Evolutionary conservation across 92 coral and sea anemone species (phyloP).

Genomic region (Porites cylindrica): DNA sequence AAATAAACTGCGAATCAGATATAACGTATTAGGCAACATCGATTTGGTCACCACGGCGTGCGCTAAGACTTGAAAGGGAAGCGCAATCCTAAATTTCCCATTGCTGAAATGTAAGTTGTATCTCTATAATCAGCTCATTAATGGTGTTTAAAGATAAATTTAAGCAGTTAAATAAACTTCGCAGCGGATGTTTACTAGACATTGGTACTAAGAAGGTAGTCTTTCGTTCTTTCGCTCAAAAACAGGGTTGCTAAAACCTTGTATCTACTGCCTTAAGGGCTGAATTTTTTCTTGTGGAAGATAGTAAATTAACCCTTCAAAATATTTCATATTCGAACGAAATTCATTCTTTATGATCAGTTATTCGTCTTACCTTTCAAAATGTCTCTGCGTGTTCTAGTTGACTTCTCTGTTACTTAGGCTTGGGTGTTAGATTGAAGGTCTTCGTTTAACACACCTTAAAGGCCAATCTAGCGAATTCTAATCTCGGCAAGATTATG

Average conservation of each 20-base stretch:
- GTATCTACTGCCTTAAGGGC: slow-evolving; percentile 28
- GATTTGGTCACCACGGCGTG: too few relatives aligned
- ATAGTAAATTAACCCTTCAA: too few relatives aligned
- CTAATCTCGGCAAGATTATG: slow-evolving; percentile 16
- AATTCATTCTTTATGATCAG: too few relatives aligned
- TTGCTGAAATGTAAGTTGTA: too few relatives aligned
- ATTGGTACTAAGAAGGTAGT: not conserved
- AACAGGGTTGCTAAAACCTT: slow-evolving; percentile 34
- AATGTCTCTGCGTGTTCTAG: too few relatives aligned
- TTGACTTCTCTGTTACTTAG: too few relatives aligned
- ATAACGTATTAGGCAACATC: not conserved
- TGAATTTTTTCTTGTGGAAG: too few relatives aligned
- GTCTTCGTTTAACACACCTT: slow-evolving; percentile 31
- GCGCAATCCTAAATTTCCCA: not conserved
- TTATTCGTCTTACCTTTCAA: slow-evolving; percentile 3
- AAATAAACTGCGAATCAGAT: not conserved
- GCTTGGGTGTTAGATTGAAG: too few relatives aligned
- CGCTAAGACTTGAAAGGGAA: not conserved
- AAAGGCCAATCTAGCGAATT: slow-evolving; percentile 18
- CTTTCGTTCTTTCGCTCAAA: not conserved
- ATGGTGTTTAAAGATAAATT: not conserved
- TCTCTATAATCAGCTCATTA: not conserved
- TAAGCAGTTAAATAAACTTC: not conserved
- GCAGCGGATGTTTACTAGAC: not conserved
- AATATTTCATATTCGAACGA: too few relatives aligned